phyloP scores from a whole-genome alignment of 2,113 vertebrate genomes.

The Spilogale gracilis region DNA sequence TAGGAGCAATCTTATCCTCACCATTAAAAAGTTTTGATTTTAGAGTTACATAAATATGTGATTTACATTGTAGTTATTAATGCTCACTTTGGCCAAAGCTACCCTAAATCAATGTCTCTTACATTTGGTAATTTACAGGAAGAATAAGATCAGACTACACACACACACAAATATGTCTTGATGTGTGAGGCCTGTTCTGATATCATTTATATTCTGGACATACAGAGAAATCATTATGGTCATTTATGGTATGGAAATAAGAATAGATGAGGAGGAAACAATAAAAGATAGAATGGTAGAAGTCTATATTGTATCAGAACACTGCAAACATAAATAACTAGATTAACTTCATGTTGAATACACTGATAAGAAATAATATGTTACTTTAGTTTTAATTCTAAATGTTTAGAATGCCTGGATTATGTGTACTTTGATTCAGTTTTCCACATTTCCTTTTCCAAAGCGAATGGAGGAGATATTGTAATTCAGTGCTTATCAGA shows the following conservation, averaged over 20 bases:
- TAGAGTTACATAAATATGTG: background rate
- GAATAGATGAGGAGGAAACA: background rate
- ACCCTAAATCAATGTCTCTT: background rate
- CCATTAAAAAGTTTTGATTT: background rate
- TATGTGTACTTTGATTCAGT: background rate
- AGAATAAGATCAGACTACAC: background rate
- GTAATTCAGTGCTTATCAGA: slow-evolving; percentile 12
- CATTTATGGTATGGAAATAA: background rate
- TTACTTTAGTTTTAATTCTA: background rate
- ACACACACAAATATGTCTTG: background rate
- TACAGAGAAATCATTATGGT: background rate
- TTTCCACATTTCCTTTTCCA: background rate
- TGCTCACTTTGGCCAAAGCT: background rate
- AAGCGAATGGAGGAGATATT: background rate
- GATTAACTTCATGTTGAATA: background rate
- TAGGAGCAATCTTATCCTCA: background rate
- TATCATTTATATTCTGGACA: background rate
- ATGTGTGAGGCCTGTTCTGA: background rate
- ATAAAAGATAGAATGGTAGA: background rate
- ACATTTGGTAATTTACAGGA: background rate
- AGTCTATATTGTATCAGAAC: background rate
- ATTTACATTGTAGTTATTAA: background rate
- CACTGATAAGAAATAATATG: background rate
- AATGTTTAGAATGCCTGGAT: background rate
- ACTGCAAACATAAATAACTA: background rate